These are phyloP conservation scores for Oxycera nigricornis DNA, from an alignment of 2,888 invertebrate species.

Conservation along the genomic window DNA sequence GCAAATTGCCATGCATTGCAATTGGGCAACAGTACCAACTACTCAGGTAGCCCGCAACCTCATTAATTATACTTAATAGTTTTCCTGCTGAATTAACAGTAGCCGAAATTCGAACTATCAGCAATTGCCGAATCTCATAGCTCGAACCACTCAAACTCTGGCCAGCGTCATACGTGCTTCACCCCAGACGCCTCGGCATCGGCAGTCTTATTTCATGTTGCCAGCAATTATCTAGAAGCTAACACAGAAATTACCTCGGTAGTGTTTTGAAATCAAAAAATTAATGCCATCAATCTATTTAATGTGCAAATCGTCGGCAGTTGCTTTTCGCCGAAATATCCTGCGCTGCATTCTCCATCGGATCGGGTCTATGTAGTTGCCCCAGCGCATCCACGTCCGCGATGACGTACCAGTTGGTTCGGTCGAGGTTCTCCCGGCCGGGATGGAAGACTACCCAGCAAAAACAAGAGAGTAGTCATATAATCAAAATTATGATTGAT, in stretches of 20 bases:
- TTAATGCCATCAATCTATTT: conserved; percentile 34
- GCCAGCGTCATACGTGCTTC: not conserved
- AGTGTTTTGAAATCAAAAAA: conserved; percentile 39
- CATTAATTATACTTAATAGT: conserved; percentile 28
- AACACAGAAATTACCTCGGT: conserved; percentile 25
- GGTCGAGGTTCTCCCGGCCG: not conserved
- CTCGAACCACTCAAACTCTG: not conserved
- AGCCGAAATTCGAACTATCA: not conserved
- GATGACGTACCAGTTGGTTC: not conserved
- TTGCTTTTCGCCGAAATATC: not conserved
- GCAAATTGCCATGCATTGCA: not conserved
- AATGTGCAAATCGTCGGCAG: conserved; percentile 9
- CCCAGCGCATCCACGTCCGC: conserved; percentile 3
- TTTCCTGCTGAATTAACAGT: conserved; percentile 21
- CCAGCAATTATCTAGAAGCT: not conserved
- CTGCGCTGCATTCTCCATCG: not conserved
- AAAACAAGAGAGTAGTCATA: conserved; percentile 26
- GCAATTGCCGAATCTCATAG: conserved; percentile 17
- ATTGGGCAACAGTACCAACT: conserved; percentile 9
- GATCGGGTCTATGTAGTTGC: too few species aligned
- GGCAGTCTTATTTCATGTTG: conserved; percentile 10
- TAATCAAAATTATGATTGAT: conserved; percentile 41
- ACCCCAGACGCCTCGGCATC: not conserved
- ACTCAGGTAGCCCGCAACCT: conserved; percentile 33
- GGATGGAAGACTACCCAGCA: not conserved